Evolutionary conservation across 2,888 invertebrate species (phyloP), one percentile per base, ranked within the genome.

Genomic region (Athripsodes cinereus): DNA sequence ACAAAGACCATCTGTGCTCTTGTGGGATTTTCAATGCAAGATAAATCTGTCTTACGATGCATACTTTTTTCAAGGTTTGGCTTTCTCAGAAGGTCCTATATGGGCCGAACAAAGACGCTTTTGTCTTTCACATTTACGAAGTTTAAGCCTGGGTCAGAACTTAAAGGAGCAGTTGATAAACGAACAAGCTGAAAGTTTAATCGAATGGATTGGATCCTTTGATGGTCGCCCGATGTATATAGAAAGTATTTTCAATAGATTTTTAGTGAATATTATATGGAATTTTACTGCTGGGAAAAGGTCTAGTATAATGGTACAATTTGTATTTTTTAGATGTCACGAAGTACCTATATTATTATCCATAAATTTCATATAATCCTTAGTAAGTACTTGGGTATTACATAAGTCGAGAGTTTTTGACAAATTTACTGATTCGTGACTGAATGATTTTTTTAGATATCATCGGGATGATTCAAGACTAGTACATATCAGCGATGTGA

Each of bases 261-360:
- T 84, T 0, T 82, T 87, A 1, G 71, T 88, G 61, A 88, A 88
- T 69, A 79, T 83, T 0, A 68, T 88, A 18, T 89, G 88, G 89
- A 80, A 79, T 20, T 82, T 85, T 73, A 77, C 86, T 53, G 87
- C 88, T 52, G 86, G 87, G 66, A 72, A 79, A 70, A 76, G 85
- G 79, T 78, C 6, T 11, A 31, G 6, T n/a, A n/a, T n/a, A n/a
- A n/a, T n/a, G n/a, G n/a, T n/a, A n/a, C n/a, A n/a, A n/a, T n/a
- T n/a, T n/a, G n/a, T n/a, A n/a, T n/a, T n/a, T n/a, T n/a, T n/a
- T n/a, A n/a, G n/a, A n/a, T n/a, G n/a, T n/a, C n/a, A n/a, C n/a
- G 31, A n/a, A 40, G 16, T 40, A 8, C 16, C 5, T 5, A 8
- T 40, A 40, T 40, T 40, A n/a, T 40, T 13, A 40, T 8, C 2